Percentiles rank a stretch among this genome's conserved stretches.
Evolutionary conservation across 1,140 invertebrate species (phyloP).

Genomic region (Diachasma alloeum): DNA sequence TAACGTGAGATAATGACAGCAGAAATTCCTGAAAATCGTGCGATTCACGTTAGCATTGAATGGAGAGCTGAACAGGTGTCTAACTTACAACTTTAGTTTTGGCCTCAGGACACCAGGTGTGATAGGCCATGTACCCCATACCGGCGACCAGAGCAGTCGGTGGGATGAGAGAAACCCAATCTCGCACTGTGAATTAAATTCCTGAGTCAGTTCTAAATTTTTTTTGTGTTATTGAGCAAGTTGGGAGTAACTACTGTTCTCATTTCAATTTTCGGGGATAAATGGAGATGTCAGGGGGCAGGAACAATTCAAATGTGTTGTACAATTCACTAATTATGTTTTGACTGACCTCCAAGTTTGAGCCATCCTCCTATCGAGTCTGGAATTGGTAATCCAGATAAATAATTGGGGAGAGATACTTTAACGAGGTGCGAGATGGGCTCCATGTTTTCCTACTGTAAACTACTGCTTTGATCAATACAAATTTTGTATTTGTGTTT

Average conservation of each 20-base stretch:
- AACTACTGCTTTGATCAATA: not conserved
- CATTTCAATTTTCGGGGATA: not conserved
- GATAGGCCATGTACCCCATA: constrained; percentile 76
- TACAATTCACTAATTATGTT: not conserved
- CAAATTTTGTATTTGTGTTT: not conserved
- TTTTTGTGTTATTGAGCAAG: not conserved
- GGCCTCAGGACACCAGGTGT: constrained; percentile 72
- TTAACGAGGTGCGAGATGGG: constrained; percentile 76
- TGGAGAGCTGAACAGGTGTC: constrained; percentile 8
- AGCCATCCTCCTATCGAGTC: constrained; percentile 82
- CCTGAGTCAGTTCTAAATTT: not conserved
- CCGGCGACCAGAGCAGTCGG: constrained; percentile 80
- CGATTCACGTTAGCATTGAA: constrained; percentile 15
- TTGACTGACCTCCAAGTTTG: constrained; percentile 73
- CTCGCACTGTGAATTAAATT: constrained; percentile 71
- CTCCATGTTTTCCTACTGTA: constrained; percentile 69
- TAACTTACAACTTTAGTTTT: constrained; percentile 63
- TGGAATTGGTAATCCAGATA: constrained; percentile 79
- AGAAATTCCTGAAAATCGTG: constrained; percentile 6
- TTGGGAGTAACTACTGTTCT: not conserved
- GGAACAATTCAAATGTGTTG: not conserved
- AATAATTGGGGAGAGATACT: constrained; percentile 78
- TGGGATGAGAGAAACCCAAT: constrained; percentile 80
- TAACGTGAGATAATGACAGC: not conserved
- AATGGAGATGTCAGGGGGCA: not conserved